Evolutionary conservation across 2,888 invertebrate genomes (phyloP), one percentile per base, ranked within the genome.

Genomic region (Stenurella melanura): DNA sequence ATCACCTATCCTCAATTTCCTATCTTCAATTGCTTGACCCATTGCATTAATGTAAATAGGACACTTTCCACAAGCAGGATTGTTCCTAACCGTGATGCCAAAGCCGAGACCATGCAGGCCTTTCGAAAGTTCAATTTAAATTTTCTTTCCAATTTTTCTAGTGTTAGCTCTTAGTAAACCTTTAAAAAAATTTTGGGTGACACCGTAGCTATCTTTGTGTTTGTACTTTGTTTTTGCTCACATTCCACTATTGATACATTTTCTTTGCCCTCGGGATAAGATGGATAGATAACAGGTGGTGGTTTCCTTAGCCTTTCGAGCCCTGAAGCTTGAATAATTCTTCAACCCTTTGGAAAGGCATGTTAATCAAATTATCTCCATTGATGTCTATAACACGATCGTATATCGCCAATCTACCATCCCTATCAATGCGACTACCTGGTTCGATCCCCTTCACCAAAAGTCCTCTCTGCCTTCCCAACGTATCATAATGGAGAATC

Each of bases 1-100:
- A 90, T 99, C 99, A 1, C 98, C 99, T 0, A 98, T 96, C 83
- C 96, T 94, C 11, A 99, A 91, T 78, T 97, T 92, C 0, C 98
- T 99, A 90, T 98, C 98, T 84, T 95, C 94, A 63, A 98, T 96
- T 30, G 99, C 99, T 1, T 99, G 98, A 75, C 99, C 99, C 93
- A 96, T 95, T 26, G 97, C 95, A 86, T 98, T 91, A 82, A 99
- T 97, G 88, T 98, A 99, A 86, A 99, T 99, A 9, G 99, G 98
- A 87, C 97, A 96, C 86, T 97, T 95, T 15, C 97, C 98, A 30
- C 97, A 97, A 2, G 97, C 97, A 34, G 98, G 97, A 90, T 98
- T 99, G 90, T 99, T 98, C 66, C 99, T 91, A 0, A 98, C 98
- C 6, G 99, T 99, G 79, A 99, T 96, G 87, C 98, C 98, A 90